Evolutionary conservation across 92 coral and sea anemone species (phyloP).

Genomic region (Parazoanthus darwini): DNA sequence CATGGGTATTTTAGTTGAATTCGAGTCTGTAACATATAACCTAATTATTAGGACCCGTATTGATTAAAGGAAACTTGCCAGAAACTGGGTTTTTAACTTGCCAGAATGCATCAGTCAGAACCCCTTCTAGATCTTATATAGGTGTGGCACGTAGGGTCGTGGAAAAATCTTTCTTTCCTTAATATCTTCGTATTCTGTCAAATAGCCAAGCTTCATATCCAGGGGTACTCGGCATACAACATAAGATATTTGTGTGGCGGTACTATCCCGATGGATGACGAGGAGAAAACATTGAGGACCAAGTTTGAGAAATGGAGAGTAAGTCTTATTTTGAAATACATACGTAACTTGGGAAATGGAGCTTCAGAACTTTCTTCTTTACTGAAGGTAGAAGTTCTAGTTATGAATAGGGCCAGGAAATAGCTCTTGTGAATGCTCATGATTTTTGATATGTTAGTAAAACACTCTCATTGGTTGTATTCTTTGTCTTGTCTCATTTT

Average conservation of each 20-base stretch:
- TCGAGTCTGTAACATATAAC: no score
- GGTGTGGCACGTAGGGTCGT: not conserved
- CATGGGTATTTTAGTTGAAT: no score
- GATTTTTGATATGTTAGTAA: no score
- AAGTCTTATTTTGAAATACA: slow-evolving; percentile 6
- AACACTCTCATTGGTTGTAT: no score
- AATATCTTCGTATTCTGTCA: not conserved
- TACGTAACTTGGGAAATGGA: not conserved
- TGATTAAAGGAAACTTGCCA: no score
- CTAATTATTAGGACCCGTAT: no score
- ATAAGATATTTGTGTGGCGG: slow-evolving; percentile 71
- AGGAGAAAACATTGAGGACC: slow-evolving; percentile 59
- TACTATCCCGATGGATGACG: slow-evolving; percentile 61
- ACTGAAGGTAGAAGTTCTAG: not conserved
- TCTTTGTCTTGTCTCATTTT: no score
- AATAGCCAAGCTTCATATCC: slow-evolving; percentile 87
- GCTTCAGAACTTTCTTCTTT: not conserved
- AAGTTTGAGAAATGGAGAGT: slow-evolving; percentile 92
- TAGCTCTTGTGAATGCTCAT: no score
- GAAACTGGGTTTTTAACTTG: no score
- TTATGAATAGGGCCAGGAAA: not conserved
- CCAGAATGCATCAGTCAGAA: no score
- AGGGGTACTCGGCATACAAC: slow-evolving; percentile 85
- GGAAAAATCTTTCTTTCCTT: not conserved
- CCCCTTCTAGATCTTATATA: no score